These are phyloP conservation scores for Lerema accius DNA, from an alignment of 1,140 invertebrate genomes.

Conservation along the genomic window DNA sequence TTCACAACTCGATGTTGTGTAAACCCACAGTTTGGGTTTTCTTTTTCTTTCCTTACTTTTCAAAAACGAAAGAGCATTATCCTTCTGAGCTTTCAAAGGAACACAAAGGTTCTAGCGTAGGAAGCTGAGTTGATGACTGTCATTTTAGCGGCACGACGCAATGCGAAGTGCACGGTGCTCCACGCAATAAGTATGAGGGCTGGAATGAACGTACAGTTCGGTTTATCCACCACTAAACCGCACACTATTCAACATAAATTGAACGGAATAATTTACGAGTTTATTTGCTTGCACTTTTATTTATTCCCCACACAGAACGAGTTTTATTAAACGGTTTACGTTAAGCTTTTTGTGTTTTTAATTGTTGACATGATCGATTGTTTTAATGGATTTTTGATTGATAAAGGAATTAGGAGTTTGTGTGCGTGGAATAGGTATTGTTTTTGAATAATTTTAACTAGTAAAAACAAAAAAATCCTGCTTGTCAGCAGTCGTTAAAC, in stretches of 20 bases:
- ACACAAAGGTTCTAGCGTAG: constrained; percentile 26
- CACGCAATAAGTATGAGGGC: constrained; percentile 22
- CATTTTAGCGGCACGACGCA: constrained; percentile 34
- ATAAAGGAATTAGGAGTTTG: background rate
- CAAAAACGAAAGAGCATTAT: constrained; percentile 25
- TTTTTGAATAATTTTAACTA: too few relatives aligned
- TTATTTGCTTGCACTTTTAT: constrained; percentile 41
- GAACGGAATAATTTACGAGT: constrained; percentile 54
- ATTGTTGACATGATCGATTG: background rate
- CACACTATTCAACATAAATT: constrained; percentile 57
- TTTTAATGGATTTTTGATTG: background rate
- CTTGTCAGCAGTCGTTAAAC: too few relatives aligned
- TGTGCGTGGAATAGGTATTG: too few relatives aligned
- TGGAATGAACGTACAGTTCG: constrained; percentile 40
- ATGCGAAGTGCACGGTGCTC: constrained; percentile 11
- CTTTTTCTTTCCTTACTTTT: constrained; percentile 20
- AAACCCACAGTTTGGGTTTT: background rate
- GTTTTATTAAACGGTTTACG: background rate
- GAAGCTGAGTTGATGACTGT: constrained; percentile 50
- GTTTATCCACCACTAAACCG: constrained; percentile 43
- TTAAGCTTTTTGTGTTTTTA: background rate
- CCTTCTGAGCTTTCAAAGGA: constrained; percentile 21
- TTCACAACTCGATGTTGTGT: background rate
- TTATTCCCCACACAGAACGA: constrained; percentile 12
- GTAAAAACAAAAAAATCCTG: too few relatives aligned